phyloP scores from a whole-genome alignment of 2,888 invertebrate species.

The Drosophila macrospina region DNA sequence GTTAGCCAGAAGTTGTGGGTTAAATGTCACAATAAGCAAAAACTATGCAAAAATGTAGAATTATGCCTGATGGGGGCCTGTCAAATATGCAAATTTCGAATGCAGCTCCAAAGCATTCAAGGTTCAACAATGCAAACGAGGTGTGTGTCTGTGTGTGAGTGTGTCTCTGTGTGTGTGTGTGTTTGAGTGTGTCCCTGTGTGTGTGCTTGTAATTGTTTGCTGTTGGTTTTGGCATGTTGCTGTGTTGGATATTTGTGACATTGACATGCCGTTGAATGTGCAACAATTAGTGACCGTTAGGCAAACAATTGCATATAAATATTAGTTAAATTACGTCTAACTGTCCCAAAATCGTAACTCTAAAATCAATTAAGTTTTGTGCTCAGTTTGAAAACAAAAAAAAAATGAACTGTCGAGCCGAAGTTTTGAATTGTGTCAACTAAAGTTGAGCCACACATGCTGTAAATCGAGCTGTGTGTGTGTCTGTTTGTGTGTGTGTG shows the following conservation, averaged over 20 bases:
- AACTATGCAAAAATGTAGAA: conserved; percentile 35
- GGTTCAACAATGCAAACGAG: conserved; percentile 21
- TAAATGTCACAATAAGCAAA: conserved; percentile 58
- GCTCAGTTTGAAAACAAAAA: conserved; percentile 21
- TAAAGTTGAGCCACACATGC: conserved; percentile 6
- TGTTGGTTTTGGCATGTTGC: conserved; percentile 34
- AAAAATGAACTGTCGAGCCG: conserved; percentile 17
- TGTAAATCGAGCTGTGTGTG: neutral
- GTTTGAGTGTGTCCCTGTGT: conserved; percentile 8
- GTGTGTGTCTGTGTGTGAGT: neutral
- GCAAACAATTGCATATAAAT: conserved; percentile 46
- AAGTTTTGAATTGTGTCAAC: conserved; percentile 39
- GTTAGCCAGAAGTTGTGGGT: conserved; percentile 45
- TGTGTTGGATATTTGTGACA: conserved; percentile 32
- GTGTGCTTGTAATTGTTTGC: conserved; percentile 32
- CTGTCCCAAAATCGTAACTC: conserved; percentile 22
- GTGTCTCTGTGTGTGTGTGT: conserved; percentile 17
- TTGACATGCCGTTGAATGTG: conserved; percentile 46
- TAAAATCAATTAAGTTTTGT: conserved; percentile 55
- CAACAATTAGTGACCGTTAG: conserved; percentile 64
- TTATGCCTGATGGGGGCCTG: conserved; percentile 52
- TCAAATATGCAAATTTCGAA: conserved; percentile 71
- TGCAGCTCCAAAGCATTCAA: conserved; percentile 25
- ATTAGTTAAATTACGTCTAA: conserved; percentile 49
- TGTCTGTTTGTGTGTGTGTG: neutral